A percentile compares a stretch with the other conserved stretches of the same genome.
Conservation (phyloP, 2,888 invertebrate species). For the Mongoloraphidia duomilia region DNA sequence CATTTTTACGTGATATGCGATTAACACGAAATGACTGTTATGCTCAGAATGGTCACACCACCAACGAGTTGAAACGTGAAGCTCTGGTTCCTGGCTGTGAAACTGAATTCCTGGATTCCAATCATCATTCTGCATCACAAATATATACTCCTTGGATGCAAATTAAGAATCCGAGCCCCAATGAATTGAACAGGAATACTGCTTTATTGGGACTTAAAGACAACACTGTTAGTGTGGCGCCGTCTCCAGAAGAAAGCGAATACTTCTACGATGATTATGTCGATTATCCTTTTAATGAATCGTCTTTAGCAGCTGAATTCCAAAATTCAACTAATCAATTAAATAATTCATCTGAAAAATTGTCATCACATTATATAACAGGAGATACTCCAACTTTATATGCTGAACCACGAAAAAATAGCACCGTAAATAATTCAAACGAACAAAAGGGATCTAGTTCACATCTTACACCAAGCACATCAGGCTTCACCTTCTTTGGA, state of each 20-base stretch:
- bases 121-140: slow-evolving; percentile 38
- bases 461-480: slow-evolving; percentile 34
- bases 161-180: slow-evolving; percentile 12
- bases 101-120: slow-evolving; percentile 39
- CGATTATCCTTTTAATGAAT: slow-evolving; percentile 58
- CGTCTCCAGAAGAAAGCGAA: slow-evolving; percentile 61
- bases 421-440: slow-evolving; percentile 9
- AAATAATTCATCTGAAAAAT: slow-evolving; percentile 9
- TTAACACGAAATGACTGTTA: slow-evolving; percentile 54
- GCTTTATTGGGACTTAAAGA: slow-evolving; percentile 31
- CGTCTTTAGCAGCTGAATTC: slow-evolving; percentile 20
- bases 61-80: slow-evolving; percentile 32
- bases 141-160: slow-evolving; percentile 41
- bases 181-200: slow-evolving; percentile 36
- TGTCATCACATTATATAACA: slow-evolving; percentile 32
- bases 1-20: slow-evolving; percentile 55
- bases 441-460: slow-evolving; percentile 2
- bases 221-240: slow-evolving; percentile 36
- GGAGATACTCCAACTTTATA: slow-evolving; percentile 47
- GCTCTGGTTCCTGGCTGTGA: slow-evolving; percentile 54
- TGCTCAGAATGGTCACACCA: slow-evolving; percentile 27
- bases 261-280: slow-evolving; percentile 74
- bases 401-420: slow-evolving; percentile 31
- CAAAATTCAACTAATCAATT: slow-evolving; percentile 10
- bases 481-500: slow-evolving; percentile 72